Evolutionary conservation across 2,888 invertebrate genomes (phyloP), one percentile per base, ranked within the genome.

Genomic region (Meiosimyza decipiens): DNA sequence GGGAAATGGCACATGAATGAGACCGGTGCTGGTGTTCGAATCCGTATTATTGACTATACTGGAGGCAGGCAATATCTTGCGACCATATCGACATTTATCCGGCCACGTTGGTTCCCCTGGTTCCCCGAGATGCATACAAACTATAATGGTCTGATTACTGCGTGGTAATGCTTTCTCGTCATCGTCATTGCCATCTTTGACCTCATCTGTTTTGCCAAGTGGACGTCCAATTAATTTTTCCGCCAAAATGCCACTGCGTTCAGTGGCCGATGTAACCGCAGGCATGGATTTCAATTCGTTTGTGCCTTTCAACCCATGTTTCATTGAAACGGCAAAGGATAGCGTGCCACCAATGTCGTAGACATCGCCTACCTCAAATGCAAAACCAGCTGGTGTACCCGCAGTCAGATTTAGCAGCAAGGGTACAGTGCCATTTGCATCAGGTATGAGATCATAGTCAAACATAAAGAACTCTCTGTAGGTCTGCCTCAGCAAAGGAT

Each of bases 291-390:
- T 82, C 0, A 81, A 57, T n/a, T 79, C 79, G n/a, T 49, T 78
- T 16, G 77, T 76, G 9, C 79, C 79, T 55, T 81, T 83, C 2
- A 80, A 77, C 3, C 88, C 90, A 84, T 90, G 91, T 79, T 92
- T 89, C 81, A 95, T 88, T 68, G 92, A 92, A 0, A 94, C 88
- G 67, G 92, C 92, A 76, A 94, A 89, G 0, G 91, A 90, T 22
- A 95, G 83, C 3, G 93, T 95, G 0, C 96, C 96, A 0, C 96
- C 96, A 50, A 93, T 91, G 81, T 96, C 96, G 72, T 90, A 88
- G 33, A 92, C 90, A 72, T 92, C 90, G 52, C 91, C 91, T 13
- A 96, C 88, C 71, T 90, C 89, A 82, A 95, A 95, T 75, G 91
- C 90, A 68, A 95, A 88, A 0, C 92, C 89, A 57, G 90, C 90